Evolutionary conservation across 2,113 vertebrate species (phyloP), one percentile per base, ranked within the genome.

Genomic region (Daboia siamensis): DNA sequence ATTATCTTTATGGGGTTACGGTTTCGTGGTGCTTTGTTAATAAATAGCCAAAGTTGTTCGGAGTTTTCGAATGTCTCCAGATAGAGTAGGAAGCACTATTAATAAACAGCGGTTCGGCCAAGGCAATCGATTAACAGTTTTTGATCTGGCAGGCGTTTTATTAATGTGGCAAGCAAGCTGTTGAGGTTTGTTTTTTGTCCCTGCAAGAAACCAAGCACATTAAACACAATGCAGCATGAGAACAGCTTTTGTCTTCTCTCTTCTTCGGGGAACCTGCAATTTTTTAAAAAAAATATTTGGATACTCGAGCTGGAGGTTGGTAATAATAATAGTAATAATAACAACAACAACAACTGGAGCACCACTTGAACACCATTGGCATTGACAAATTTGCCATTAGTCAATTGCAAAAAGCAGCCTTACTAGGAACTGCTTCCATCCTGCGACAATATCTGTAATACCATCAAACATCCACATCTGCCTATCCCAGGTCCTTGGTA

Each of bases 1-100:
- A 93, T 95, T 96, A 95, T 96, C 95, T 95, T 96, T 92, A 94
- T 87, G 92, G 93, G 95, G 94, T 97, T 94, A 92, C 39, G 55
- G 12, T 90, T 94, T 90, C n/a, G 3, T 0, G 0, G 93, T 94
- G 54, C 90, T 96, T 95, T 93, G 89, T 92, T 96, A 95, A 96
- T 96, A 95, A 96, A 69, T 95, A 94, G 92, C 85, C 94, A 93
- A 93, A 94, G 93, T 95, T 95, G 93, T 94, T 95, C 92, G 95
- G 94, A 92, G 94, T 95, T 94, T 93, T 93, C 94, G 94, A 88
- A 29, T 94, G 93, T 96, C 95, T 96, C 94, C 94, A 96, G 95
- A 95, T 93, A 93, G 91, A 54, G 93, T 91, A 91, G 87, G 90
- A 96, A 95, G 94, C 93, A 94, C 89, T 88, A 90, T 93, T 93